A percentile compares a stretch with the other conserved stretches of the same genome.
Conservation (phyloP, 2,797 vertebrate species). For the Moxostoma hubbsi region DNA sequence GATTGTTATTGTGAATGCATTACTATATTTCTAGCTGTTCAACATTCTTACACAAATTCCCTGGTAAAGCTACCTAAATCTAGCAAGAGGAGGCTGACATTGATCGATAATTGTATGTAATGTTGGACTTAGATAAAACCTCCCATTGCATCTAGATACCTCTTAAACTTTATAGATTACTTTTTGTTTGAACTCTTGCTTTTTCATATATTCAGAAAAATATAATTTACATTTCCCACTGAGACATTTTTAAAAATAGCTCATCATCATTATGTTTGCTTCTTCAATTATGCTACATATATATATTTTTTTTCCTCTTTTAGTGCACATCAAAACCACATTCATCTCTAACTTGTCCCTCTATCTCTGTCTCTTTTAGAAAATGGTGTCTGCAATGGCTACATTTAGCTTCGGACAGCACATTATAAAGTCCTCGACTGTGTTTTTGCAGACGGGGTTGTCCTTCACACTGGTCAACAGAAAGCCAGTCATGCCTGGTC, state of each 20-base stretch:
- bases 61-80: slow-evolving; percentile 20
- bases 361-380: slow-evolving; percentile 35
- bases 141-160: slow-evolving; percentile 44
- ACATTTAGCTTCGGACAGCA: slow-evolving; percentile 85
- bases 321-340: background rate
- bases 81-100: slow-evolving; percentile 33
- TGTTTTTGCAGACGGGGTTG: slow-evolving; percentile 86
- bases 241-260: slow-evolving; percentile 56
- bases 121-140: slow-evolving; percentile 39
- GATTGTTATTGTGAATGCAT: slow-evolving; percentile 20
- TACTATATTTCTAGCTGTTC: slow-evolving; percentile 51
- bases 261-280: slow-evolving; percentile 48
- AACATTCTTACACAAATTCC: slow-evolving; percentile 42
- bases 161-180: slow-evolving; percentile 52
- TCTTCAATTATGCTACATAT: slow-evolving; percentile 24
- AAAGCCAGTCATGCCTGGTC: slow-evolving; percentile 86
- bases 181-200: slow-evolving; percentile 44
- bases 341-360: background rate
- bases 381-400: slow-evolving; percentile 60
- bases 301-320: background rate
- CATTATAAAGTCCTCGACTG: slow-evolving; percentile 81
- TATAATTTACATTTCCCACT: slow-evolving; percentile 42
- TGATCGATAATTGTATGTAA: slow-evolving; percentile 54
- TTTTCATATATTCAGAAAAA: slow-evolving; percentile 37
- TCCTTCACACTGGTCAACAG: slow-evolving; percentile 89